A percentile compares a stretch with the other conserved stretches of the same genome.
Evolutionary conservation across 2,888 invertebrate species (phyloP).

Genomic region (Yponomeuta sedellus): DNA sequence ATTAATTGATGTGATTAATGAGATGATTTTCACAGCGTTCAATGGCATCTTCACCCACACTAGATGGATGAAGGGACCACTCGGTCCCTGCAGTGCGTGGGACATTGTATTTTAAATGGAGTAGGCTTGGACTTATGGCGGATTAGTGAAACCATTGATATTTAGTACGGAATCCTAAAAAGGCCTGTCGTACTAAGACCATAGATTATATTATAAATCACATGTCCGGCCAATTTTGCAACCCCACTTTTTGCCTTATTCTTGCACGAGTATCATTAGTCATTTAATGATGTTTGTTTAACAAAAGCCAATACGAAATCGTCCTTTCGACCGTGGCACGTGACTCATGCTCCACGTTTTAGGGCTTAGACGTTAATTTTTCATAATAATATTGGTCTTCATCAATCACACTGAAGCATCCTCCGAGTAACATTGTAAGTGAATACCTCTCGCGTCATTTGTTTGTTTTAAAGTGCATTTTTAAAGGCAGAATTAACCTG

Average conservation of each 20-base stretch:
- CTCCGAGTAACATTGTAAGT: constrained; percentile 2
- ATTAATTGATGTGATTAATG: no score
- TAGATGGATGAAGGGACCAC: no score
- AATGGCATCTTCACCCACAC: no score
- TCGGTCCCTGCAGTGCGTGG: no score
- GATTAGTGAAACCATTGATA: no score
- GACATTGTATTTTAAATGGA: no score
- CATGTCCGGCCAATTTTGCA: constrained; percentile 5
- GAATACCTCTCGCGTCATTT: background rate
- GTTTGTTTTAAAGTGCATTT: constrained; percentile 7
- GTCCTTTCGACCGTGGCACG: constrained; percentile 6
- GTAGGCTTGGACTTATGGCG: no score
- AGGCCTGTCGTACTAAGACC: background rate
- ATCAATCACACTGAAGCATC: constrained; percentile 5
- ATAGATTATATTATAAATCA: background rate
- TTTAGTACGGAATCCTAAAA: no score
- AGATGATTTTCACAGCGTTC: no score
- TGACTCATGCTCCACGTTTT: background rate
- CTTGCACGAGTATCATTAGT: constrained; percentile 10
- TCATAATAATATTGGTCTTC: constrained; percentile 2
- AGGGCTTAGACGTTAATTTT: constrained; percentile 7
- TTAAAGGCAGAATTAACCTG: background rate
- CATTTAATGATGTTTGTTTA: constrained; percentile 15
- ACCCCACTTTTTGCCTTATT: constrained; percentile 8
- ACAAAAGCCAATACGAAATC: constrained; percentile 8